Conservation (phyloP, 2,888 invertebrate genomes). For the Ormyrus pomaceus region DNA sequence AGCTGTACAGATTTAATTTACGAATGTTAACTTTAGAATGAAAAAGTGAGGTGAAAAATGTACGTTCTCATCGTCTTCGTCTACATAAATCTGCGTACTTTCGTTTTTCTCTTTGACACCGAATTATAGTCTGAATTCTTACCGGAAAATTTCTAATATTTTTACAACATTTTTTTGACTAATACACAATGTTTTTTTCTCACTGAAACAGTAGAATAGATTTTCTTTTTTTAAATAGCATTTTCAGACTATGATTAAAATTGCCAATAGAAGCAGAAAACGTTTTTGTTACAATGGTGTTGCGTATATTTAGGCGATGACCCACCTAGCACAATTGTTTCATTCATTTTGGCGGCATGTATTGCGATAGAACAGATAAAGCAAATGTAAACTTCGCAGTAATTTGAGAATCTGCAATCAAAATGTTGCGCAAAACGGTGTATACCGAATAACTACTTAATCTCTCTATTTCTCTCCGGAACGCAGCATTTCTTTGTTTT, state of each 20-base stretch:
- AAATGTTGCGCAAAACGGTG: conserved; percentile 46
- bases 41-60: conserved; percentile 33
- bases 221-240: not conserved
- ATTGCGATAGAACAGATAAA: conserved; percentile 28
- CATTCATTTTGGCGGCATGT: conserved; percentile 36
- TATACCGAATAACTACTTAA: conserved; percentile 59
- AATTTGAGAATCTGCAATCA: conserved; percentile 16
- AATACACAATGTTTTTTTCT: too few relatives aligned
- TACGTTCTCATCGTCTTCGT: conserved; percentile 31
- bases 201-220: not conserved
- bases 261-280: not conserved
- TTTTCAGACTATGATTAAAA: not conserved
- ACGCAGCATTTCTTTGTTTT: conserved; percentile 60
- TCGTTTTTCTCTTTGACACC: conserved; percentile 15
- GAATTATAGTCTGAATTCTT: too few relatives aligned
- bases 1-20: conserved; percentile 66
- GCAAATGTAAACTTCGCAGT: conserved; percentile 22
- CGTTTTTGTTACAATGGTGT: conserved; percentile 5
- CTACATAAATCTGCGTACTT: conserved; percentile 34
- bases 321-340: conserved; percentile 39
- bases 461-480: conserved; percentile 56
- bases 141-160: too few relatives aligned
- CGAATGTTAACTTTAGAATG: conserved; percentile 62
- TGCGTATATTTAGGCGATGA: conserved; percentile 31
- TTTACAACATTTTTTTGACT: too few relatives aligned